phyloP scores from a whole-genome alignment of 2,797 vertebrate genomes.

The Falco novaeseelandiae region DNA sequence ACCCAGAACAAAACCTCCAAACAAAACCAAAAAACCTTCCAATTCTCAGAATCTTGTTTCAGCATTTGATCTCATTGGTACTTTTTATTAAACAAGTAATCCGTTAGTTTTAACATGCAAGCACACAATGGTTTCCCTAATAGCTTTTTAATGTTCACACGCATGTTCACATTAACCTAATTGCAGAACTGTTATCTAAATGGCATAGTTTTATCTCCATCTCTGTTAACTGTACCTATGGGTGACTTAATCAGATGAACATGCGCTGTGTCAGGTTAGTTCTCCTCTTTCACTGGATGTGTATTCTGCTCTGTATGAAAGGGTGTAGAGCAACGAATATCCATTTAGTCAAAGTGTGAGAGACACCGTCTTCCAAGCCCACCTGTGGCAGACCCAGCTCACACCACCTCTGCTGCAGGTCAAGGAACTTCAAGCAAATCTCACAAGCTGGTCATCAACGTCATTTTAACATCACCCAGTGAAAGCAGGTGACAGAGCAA shows the following conservation, averaged over 20 bases:
- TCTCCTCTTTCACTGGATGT: background rate
- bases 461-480: background rate
- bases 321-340: rapidly evolving
- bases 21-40: too few species aligned
- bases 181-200: constrained; percentile 30
- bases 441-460: background rate
- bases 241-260: constrained; percentile 14
- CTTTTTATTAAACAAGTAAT: background rate
- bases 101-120: background rate
- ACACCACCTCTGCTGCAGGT: background rate
- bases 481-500: rapidly evolving
- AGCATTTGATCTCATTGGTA: background rate
- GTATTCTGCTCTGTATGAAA: background rate
- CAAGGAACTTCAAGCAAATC: background rate
- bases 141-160: background rate
- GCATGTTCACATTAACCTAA: background rate
- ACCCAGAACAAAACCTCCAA: too few species aligned
- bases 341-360: background rate
- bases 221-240: background rate
- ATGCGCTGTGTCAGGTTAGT: background rate
- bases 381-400: background rate
- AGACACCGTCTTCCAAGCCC: background rate
- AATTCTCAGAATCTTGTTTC: background rate
- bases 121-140: background rate
- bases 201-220: background rate